phyloP scores from a whole-genome alignment of 1,140 invertebrate genomes.

The Macrocentrus cingulum region DNA sequence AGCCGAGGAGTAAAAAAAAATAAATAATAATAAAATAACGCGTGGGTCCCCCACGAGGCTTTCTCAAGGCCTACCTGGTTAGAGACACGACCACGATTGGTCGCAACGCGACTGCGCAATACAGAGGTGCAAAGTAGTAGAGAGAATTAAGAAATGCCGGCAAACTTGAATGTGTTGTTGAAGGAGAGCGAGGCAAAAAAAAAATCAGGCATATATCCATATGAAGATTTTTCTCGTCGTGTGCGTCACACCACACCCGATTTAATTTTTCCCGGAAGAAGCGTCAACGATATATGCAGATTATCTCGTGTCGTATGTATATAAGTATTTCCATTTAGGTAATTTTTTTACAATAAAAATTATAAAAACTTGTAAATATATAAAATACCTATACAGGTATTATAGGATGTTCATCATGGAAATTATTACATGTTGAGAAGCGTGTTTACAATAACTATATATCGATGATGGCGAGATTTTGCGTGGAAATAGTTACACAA shows the following conservation, averaged over 20 bases:
- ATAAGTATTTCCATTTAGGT: too few relatives aligned
- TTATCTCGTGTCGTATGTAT: too few relatives aligned
- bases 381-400: too few relatives aligned
- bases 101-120: slow-evolving; percentile 31
- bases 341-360: too few relatives aligned
- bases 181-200: slow-evolving; percentile 14
- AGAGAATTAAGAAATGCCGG: slow-evolving; percentile 22
- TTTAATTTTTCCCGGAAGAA: too few relatives aligned
- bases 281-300: slow-evolving; percentile 5
- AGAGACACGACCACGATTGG: slow-evolving; percentile 28
- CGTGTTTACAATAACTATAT: too few relatives aligned
- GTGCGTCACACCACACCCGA: background rate
- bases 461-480: too few relatives aligned
- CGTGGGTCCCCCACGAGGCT: slow-evolving; percentile 31
- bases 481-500: too few relatives aligned
- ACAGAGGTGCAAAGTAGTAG: slow-evolving; percentile 32
- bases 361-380: too few relatives aligned
- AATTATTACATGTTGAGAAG: too few relatives aligned
- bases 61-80: slow-evolving; percentile 34
- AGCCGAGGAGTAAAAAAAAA: slow-evolving; percentile 6
- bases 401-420: too few relatives aligned
- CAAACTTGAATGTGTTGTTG: slow-evolving; percentile 14
- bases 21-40: slow-evolving; percentile 25
- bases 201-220: slow-evolving; percentile 6
- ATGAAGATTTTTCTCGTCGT: slow-evolving; percentile 5